These are phyloP conservation scores for Melieria picta DNA, from an alignment of 2,888 invertebrate genomes.

Conservation along the genomic window DNA sequence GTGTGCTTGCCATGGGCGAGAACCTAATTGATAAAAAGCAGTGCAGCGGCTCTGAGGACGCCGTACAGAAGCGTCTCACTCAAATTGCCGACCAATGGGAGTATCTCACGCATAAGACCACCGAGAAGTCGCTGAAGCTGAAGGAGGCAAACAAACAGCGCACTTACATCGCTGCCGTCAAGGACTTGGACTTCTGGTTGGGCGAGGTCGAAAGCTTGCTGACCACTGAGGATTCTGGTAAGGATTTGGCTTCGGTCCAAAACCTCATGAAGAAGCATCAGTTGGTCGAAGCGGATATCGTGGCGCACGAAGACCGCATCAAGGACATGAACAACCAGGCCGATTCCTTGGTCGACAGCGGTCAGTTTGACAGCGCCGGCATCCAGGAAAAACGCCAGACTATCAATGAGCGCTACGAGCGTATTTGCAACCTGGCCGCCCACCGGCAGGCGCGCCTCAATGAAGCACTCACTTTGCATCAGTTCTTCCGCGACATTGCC, in stretches of 20 bases:
- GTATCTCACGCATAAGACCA: slow-evolving; percentile 95
- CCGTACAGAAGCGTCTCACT: slow-evolving; percentile 88
- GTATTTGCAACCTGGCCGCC: slow-evolving; percentile 90
- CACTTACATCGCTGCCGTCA: slow-evolving; percentile 98
- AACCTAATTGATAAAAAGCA: slow-evolving; percentile 94
- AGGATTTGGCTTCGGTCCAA: slow-evolving; percentile 97
- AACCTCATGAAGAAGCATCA: slow-evolving; percentile 99
- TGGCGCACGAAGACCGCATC: slow-evolving; percentile 94
- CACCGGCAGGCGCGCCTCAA: slow-evolving; percentile 91
- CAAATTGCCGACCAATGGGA: slow-evolving; percentile 99
- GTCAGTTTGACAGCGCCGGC: slow-evolving; percentile 96
- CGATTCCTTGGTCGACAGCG: slow-evolving; percentile 93
- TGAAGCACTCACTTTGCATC: slow-evolving; percentile 97
- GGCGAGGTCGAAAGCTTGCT: slow-evolving; percentile 97
- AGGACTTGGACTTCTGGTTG: slow-evolving; percentile 99
- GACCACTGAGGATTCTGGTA: slow-evolving; percentile 96
- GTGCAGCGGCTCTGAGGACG: slow-evolving; percentile 98
- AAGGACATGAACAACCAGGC: slow-evolving; percentile 96
- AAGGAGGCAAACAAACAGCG: slow-evolving; percentile 99
- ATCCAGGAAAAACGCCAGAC: slow-evolving; percentile 94
- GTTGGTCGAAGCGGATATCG: slow-evolving; percentile 97
- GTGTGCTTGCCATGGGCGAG: slow-evolving; percentile 93
- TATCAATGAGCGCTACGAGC: slow-evolving; percentile 96
- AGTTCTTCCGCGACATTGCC: slow-evolving; percentile 99
- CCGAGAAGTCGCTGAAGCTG: slow-evolving; percentile 96